These are phyloP conservation scores for Listronotus bonariensis DNA, from an alignment of 1,140 invertebrate species.

Conservation along the genomic window DNA sequence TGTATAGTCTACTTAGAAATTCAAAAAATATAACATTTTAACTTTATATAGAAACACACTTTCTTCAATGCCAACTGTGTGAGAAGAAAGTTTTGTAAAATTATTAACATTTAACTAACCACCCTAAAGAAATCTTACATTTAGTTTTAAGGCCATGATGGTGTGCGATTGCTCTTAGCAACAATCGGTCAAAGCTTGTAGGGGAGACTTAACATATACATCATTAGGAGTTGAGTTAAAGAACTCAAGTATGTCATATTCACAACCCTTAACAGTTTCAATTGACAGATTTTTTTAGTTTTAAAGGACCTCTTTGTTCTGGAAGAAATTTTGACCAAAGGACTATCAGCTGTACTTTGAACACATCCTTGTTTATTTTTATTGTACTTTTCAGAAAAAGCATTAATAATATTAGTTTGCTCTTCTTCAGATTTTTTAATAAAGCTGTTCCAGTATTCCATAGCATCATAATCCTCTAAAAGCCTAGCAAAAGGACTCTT, in stretches of 20 bases:
- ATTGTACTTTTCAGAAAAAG: slow-evolving; percentile 33
- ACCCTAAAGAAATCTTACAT: slow-evolving; percentile 36
- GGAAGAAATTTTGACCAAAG: slow-evolving; percentile 39
- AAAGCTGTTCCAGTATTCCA: slow-evolving; percentile 47
- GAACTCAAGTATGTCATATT: slow-evolving; percentile 46
- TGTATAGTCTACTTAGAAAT: too few relatives aligned
- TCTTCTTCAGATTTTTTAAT: slow-evolving; percentile 46
- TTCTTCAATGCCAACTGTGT: too few relatives aligned
- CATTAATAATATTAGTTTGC: slow-evolving; percentile 41
- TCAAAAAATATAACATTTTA: too few relatives aligned
- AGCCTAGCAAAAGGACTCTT: slow-evolving; percentile 45
- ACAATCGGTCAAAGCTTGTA: slow-evolving; percentile 48
- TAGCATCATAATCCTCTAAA: slow-evolving; percentile 42
- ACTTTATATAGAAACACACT: too few relatives aligned
- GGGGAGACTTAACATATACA: slow-evolving; percentile 40
- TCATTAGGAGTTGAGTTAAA: slow-evolving; percentile 41
- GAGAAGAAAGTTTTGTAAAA: too few relatives aligned
- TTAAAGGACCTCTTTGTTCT: slow-evolving; percentile 43
- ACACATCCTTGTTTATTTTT: slow-evolving; percentile 12
- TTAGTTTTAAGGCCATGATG: slow-evolving; percentile 47
- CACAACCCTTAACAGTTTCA: slow-evolving; percentile 40
- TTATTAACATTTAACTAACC: too few relatives aligned
- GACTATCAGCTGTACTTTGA: slow-evolving; percentile 17
- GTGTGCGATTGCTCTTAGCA: slow-evolving; percentile 49
- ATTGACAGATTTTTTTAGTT: slow-evolving; percentile 44